Percentiles rank a stretch among this genome's conserved stretches.
These are phyloP conservation scores for Saturnia pavonia DNA, from an alignment of 2,888 invertebrate species.

Conservation along the genomic window DNA sequence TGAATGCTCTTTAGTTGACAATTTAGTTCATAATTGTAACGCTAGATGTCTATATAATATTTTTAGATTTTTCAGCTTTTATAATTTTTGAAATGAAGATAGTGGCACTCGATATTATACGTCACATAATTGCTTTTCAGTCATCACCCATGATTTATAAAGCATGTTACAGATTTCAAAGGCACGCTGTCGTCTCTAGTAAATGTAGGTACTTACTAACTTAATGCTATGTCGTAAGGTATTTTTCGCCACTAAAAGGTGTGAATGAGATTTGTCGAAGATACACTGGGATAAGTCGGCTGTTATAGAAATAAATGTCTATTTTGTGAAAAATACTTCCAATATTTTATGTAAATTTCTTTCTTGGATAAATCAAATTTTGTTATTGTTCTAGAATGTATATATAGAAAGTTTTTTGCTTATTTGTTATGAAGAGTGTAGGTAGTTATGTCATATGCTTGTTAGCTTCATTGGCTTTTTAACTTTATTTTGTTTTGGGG, in stretches of 20 bases:
- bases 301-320: conserved; percentile 11
- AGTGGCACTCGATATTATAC: too few relatives aligned
- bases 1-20: too few relatives aligned
- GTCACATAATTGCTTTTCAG: too few relatives aligned
- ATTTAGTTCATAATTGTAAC: too few relatives aligned
- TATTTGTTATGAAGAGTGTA: neutral
- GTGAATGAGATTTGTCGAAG: conserved; percentile 17
- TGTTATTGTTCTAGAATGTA: neutral
- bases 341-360: neutral
- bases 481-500: too few relatives aligned
- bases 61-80: too few relatives aligned
- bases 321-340: neutral
- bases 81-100: too few relatives aligned
- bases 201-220: neutral
- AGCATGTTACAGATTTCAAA: neutral
- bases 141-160: too few relatives aligned
- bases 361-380: conserved; percentile 1
- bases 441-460: too few relatives aligned
- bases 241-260: conserved; percentile 19
- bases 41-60: too few relatives aligned
- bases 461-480: too few relatives aligned
- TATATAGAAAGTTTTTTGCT: neutral
- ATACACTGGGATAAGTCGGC: conserved; percentile 16
- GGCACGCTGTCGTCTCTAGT: neutral
- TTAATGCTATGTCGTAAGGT: conserved; percentile 2